Conservation (phyloP, 2,113 vertebrate species). For the Garra rufa region DNA sequence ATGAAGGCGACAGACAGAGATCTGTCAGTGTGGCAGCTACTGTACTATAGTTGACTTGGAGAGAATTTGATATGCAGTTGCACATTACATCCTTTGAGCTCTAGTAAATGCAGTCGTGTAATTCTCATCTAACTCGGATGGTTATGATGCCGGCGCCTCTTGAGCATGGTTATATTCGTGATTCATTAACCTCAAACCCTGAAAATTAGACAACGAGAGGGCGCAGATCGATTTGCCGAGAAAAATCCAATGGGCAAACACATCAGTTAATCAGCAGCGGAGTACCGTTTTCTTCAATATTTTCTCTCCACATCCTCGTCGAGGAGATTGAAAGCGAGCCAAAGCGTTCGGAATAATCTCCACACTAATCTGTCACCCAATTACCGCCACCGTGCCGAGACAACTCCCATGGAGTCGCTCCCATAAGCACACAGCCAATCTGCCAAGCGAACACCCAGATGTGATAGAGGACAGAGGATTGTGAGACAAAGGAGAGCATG, state of each 20-base stretch:
- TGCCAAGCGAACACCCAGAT: constrained; percentile 61
- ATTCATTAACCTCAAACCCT: constrained; percentile 27
- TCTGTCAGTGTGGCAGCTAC: background rate
- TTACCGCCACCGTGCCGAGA: constrained; percentile 65
- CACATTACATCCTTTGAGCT: background rate
- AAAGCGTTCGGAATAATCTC: constrained; percentile 53
- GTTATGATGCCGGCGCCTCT: background rate
- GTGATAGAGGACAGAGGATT: constrained; percentile 51
- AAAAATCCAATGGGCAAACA: constrained; percentile 17
- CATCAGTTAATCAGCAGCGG: constrained; percentile 34
- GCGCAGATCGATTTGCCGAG: constrained; percentile 32
- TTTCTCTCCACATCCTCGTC: background rate
- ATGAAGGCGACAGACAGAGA: background rate
- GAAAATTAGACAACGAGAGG: background rate
- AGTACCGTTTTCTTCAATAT: constrained; percentile 23
- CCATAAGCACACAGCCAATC: constrained; percentile 44
- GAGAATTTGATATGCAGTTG: background rate
- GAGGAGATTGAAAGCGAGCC: constrained; percentile 26
- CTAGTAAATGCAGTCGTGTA: background rate
- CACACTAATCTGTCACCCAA: constrained; percentile 66
- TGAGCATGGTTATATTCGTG: background rate
- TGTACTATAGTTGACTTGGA: background rate
- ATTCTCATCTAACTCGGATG: constrained; percentile 1
- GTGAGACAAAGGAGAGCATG: background rate
- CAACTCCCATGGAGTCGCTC: constrained; percentile 58